Evolutionary conservation across 1,140 invertebrate species (phyloP).

Genomic region (Cherax quadricarinatus): DNA sequence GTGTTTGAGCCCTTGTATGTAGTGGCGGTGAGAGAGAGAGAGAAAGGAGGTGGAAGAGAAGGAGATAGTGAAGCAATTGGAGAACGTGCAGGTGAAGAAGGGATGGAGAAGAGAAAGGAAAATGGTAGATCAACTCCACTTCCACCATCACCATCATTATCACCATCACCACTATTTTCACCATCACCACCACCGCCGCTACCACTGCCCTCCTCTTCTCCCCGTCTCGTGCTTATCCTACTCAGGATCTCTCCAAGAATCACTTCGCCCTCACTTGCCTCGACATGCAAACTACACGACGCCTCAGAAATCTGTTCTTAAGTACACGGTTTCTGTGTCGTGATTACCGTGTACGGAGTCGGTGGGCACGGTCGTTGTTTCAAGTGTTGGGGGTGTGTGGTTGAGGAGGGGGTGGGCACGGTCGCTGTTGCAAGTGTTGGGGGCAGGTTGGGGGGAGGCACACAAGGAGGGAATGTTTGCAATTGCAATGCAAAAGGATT

Average conservation of each 20-base stretch:
- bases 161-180: background rate
- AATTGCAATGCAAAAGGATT: no score
- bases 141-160: background rate
- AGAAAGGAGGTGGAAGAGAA: background rate
- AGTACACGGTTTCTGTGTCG: background rate
- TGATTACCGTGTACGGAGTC: background rate
- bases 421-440: background rate
- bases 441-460: background rate
- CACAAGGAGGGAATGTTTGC: no score
- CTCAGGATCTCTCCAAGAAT: slow-evolving; percentile 4
- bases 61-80: no score
- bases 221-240: slow-evolving; percentile 21
- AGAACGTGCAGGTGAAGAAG: no score
- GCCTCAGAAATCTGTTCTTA: background rate
- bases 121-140: background rate
- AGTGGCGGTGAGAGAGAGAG: background rate
- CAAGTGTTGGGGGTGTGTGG: background rate
- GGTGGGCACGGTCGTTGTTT: background rate
- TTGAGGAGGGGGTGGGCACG: background rate
- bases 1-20: no score
- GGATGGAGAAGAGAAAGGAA: background rate
- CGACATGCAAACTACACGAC: background rate
- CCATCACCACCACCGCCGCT: background rate
- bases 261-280: slow-evolving; percentile 13
- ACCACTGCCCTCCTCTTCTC: background rate